These are phyloP conservation scores for Peromyscus attwateri DNA, from an alignment of 2,797 vertebrate genomes.

Conservation along the genomic window DNA sequence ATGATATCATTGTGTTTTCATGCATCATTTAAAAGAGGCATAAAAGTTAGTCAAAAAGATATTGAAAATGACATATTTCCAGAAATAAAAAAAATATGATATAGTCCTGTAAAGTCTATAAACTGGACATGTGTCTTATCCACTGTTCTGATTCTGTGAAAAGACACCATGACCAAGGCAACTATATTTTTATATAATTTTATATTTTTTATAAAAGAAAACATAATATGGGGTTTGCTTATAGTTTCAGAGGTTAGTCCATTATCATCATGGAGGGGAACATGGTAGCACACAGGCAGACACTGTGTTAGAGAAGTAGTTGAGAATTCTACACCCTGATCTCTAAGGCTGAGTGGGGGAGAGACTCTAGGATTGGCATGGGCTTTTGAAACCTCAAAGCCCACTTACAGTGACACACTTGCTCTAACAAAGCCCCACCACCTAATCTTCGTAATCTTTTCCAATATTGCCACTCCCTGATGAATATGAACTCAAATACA, in stretches of 20 bases:
- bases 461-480: no score
- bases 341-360: not conserved
- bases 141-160: not conserved
- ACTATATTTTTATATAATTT: no score
- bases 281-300: not conserved
- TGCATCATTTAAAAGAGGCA: not conserved
- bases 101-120: not conserved
- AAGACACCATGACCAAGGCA: not conserved
- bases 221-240: not conserved
- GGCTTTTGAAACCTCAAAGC: not conserved
- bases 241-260: not conserved
- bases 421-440: not conserved
- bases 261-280: not conserved
- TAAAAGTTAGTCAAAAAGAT: not conserved
- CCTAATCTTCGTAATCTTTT: not conserved
- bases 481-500: no score
- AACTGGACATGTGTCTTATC: not conserved
- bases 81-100: not conserved
- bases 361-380: not conserved
- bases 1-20: not conserved
- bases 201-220: not conserved
- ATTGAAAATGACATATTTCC: not conserved
- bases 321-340: not conserved
- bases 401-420: not conserved
- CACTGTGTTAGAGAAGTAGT: not conserved